Evolutionary conservation across 2,888 invertebrate species (phyloP).

Genomic region (Allolobophora icterica): DNA sequence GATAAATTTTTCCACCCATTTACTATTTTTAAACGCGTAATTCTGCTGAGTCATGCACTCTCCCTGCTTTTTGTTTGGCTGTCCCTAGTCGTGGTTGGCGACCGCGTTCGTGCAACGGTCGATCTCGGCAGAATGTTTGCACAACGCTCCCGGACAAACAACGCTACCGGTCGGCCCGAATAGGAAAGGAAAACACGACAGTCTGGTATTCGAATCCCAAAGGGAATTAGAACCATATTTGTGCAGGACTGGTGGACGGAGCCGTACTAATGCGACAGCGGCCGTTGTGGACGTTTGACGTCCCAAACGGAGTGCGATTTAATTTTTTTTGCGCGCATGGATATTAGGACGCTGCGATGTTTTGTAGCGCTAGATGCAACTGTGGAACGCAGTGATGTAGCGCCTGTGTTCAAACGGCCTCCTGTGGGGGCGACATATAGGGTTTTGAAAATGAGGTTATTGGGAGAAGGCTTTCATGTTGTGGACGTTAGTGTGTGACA

Average conservation of each 20-base stretch:
- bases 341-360: neutral
- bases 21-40: neutral
- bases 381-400: neutral
- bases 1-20: neutral
- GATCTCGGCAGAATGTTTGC: neutral
- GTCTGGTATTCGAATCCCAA: neutral
- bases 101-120: neutral
- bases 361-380: neutral
- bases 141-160: conserved; percentile 1
- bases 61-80: neutral
- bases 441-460: neutral
- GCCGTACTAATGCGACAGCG: neutral
- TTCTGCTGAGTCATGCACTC: neutral
- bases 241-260: neutral
- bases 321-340: neutral
- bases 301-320: neutral
- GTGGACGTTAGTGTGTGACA: too few relatives aligned
- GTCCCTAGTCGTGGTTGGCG: neutral
- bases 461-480: too few relatives aligned
- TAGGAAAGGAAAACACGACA: neutral
- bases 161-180: neutral
- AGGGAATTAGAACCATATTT: conserved; percentile 17
- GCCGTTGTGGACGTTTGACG: neutral
- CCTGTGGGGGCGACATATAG: neutral
- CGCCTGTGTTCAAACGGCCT: neutral